Percentiles rank a stretch among this genome's conserved stretches.
These are phyloP conservation scores for Auanema sp. DNA, from an alignment of 2,888 invertebrate genomes.

Conservation along the genomic window DNA sequence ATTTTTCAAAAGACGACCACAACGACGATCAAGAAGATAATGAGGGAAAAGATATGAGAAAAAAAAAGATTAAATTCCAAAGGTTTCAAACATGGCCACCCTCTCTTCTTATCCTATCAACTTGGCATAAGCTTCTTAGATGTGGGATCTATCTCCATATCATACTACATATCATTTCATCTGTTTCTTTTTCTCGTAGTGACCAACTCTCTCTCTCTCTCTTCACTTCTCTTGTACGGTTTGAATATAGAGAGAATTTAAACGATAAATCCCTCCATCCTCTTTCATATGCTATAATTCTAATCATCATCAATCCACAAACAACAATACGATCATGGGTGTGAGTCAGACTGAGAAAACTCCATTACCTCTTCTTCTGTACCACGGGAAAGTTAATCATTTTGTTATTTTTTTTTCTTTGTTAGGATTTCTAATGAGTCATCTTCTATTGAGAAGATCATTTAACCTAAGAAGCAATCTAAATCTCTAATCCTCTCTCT, in stretches of 20 bases:
- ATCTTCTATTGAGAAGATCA: too few relatives aligned
- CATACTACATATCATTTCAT: too few relatives aligned
- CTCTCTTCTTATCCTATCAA: too few relatives aligned
- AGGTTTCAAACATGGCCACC: too few relatives aligned
- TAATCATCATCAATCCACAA: neutral
- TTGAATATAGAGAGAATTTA: too few relatives aligned
- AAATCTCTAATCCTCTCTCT: constrained; percentile 7
- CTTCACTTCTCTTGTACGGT: neutral
- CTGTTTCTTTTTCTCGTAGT: constrained; percentile 3
- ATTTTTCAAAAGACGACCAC: too few relatives aligned
- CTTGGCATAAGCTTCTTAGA: too few relatives aligned
- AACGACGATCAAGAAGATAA: too few relatives aligned
- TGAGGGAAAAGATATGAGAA: too few relatives aligned
- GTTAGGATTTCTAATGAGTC: neutral
- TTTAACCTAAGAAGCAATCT: neutral
- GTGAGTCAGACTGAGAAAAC: neutral
- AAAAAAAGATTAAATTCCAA: too few relatives aligned
- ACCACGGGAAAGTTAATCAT: neutral
- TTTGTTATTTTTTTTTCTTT: constrained; percentile 5
- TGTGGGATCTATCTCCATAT: too few relatives aligned
- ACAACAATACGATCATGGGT: neutral
- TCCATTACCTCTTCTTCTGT: constrained; percentile 1
- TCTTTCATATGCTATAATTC: neutral
- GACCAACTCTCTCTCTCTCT: constrained; percentile 1
- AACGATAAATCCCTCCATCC: too few relatives aligned